Percentiles rank a stretch among this genome's conserved stretches.
phyloP scores from a whole-genome alignment of 2,113 vertebrate genomes.

The Stictonetta naevosa region DNA sequence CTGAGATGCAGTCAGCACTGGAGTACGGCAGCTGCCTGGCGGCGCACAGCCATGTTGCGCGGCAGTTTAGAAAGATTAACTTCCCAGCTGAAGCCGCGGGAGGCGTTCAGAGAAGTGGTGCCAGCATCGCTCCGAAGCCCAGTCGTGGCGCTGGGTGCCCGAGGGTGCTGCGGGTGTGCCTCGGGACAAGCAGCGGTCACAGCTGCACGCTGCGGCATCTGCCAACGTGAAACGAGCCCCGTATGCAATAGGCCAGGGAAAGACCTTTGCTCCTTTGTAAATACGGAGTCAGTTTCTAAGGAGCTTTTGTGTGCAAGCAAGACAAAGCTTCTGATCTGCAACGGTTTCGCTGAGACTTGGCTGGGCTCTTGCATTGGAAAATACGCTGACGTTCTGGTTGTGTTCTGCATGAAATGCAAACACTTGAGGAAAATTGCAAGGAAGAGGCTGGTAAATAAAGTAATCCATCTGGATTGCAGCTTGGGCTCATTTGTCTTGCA shows the following conservation, averaged over 20 bases:
- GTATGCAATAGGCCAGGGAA: rapidly evolving
- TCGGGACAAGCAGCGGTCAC: too few species aligned
- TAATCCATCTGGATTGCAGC: slow-evolving; percentile 36
- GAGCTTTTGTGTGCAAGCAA: background rate
- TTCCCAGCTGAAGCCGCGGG: background rate
- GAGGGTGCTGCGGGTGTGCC: background rate
- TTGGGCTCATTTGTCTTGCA: slow-evolving; percentile 51
- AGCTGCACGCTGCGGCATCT: rapidly evolving
- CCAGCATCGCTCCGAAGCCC: rapidly evolving
- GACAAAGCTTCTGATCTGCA: background rate
- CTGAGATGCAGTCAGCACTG: rapidly evolving
- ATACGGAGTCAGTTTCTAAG: background rate
- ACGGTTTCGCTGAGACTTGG: background rate
- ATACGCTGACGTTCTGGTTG: background rate
- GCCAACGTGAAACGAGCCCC: rapidly evolving
- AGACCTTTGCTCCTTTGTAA: background rate
- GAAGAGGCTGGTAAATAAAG: slow-evolving; percentile 30
- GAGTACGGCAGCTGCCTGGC: background rate
- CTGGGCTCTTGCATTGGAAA: background rate
- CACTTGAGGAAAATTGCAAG: background rate
- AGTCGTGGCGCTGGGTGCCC: rapidly evolving
- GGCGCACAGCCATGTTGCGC: background rate
- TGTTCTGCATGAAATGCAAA: background rate
- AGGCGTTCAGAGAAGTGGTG: background rate
- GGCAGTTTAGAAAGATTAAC: background rate